Evolutionary conservation across 2,888 invertebrate genomes (phyloP).

Genomic region (Siphlonurus alternatus): DNA sequence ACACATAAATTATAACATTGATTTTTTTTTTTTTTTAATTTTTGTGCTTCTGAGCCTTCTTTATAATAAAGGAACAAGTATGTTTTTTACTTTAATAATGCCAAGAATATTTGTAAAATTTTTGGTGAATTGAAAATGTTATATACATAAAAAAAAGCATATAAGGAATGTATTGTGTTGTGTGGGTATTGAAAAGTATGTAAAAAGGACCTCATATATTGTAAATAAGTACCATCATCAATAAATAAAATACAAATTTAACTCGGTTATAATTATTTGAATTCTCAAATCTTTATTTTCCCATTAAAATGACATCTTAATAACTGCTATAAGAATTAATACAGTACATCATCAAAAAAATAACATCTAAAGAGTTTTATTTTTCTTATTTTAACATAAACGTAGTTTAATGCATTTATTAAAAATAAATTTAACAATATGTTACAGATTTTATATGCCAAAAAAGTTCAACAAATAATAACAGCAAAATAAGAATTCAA

Average conservation of each 20-base stretch:
- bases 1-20: neutral
- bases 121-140: neutral
- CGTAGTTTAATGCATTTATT: no score
- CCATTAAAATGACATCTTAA: no score
- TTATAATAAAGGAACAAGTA: neutral
- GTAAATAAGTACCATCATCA: neutral
- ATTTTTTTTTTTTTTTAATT: neutral
- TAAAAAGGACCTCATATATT: neutral
- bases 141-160: neutral
- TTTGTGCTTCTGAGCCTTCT: conserved; percentile 2
- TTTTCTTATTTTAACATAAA: no score
- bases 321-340: no score
- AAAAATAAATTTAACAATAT: no score
- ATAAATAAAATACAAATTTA: neutral
- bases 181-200: neutral
- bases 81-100: neutral
- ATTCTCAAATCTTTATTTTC: no score
- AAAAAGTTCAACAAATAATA: no score
- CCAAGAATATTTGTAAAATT: neutral
- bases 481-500: no score
- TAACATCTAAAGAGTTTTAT: no score
- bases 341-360: no score
- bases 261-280: no score
- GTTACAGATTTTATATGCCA: no score
- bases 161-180: neutral